Evolutionary conservation across 2,888 invertebrate species (phyloP).

Genomic region (Acanthoscelides obtectus): DNA sequence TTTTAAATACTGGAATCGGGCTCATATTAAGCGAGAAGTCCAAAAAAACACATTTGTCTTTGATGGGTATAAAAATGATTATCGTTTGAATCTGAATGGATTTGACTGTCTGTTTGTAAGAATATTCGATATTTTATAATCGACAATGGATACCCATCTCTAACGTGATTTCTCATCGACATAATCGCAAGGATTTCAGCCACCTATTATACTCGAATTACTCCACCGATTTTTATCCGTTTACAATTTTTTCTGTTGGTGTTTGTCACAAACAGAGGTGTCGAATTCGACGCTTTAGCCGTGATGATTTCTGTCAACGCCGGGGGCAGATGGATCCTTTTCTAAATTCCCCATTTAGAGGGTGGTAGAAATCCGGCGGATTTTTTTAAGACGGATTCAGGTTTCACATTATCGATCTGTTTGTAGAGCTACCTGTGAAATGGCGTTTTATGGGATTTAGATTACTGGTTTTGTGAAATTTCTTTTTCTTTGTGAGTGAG

Average conservation of each 20-base stretch:
- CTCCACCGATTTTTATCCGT: not conserved
- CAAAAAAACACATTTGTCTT: too few species aligned
- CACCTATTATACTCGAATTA: not conserved
- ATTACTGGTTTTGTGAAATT: not conserved
- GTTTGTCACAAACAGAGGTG: slow-evolving; percentile 42
- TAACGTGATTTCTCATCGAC: not conserved
- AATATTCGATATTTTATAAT: not conserved
- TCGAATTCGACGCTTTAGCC: slow-evolving; percentile 33
- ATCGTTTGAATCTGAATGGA: too few species aligned
- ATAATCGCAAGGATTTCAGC: not conserved
- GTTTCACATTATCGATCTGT: not conserved
- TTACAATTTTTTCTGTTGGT: slow-evolving; percentile 16
- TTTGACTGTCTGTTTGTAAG: too few species aligned
- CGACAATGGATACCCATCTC: not conserved
- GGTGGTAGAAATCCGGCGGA: not conserved
- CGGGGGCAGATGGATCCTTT: not conserved
- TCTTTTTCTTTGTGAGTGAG: not conserved
- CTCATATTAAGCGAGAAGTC: too few species aligned
- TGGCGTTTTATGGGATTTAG: not conserved
- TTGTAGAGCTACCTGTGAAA: not conserved
- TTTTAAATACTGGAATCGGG: too few species aligned
- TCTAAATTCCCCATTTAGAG: not conserved
- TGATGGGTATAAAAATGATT: too few species aligned
- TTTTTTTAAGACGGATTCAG: not conserved
- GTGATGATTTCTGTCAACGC: slow-evolving; percentile 3